Conservation (phyloP, 2,113 vertebrate genomes). For the Nansenia antarctica region DNA sequence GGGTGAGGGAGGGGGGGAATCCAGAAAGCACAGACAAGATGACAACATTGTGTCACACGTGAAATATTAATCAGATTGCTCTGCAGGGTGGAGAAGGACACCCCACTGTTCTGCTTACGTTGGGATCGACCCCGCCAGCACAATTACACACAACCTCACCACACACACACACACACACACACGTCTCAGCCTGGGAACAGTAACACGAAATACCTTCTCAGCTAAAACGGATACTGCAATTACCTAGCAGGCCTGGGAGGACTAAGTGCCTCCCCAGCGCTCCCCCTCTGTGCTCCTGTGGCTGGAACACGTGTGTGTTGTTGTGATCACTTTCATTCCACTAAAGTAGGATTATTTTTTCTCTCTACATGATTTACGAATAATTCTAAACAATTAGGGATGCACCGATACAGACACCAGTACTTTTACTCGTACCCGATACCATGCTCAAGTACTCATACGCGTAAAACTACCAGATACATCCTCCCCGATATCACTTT, state of each 20-base stretch:
- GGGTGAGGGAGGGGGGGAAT: conserved; percentile 53
- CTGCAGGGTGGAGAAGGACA: conserved; percentile 64
- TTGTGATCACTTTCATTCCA: background rate
- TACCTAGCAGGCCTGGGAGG: conserved; percentile 39
- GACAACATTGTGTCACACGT: conserved; percentile 62
- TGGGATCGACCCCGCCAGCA: conserved; percentile 23
- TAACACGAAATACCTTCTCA: conserved; percentile 31
- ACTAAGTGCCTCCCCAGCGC: background rate
- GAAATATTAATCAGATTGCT: conserved; percentile 73
- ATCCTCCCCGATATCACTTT: no score
- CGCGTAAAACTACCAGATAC: no score
- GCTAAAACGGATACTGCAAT: conserved; percentile 61
- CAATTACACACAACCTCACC: conserved; percentile 2
- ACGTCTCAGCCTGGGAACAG: conserved; percentile 34
- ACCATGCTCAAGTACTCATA: no score
- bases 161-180: conserved; percentile 47
- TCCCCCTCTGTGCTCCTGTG: background rate
- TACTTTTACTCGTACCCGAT: no score
- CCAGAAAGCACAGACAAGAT: conserved; percentile 46
- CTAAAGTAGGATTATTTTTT: no score
- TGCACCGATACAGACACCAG: no score
- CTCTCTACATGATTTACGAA: no score
- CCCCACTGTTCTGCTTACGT: conserved; percentile 54
- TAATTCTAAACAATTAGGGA: no score
- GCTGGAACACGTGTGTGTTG: background rate